Conservation (phyloP, 2,888 invertebrate genomes). For the Quadroppia sp. region DNA sequence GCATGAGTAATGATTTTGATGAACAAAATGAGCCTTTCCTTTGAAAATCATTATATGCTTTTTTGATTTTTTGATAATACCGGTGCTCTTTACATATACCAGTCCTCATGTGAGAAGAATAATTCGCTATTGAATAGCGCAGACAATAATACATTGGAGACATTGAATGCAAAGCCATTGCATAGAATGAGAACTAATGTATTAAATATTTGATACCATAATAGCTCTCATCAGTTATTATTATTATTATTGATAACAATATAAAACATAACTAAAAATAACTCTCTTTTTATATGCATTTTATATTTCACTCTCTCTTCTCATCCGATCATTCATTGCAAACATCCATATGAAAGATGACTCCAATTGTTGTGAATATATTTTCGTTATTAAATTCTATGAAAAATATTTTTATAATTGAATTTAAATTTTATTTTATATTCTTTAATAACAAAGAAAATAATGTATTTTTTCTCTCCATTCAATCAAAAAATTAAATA, state of each 20-base stretch:
- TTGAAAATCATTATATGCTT: neutral
- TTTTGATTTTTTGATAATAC: neutral
- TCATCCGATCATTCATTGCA: neutral
- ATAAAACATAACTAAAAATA: neutral
- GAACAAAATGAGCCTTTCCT: too few species aligned
- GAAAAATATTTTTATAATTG: neutral
- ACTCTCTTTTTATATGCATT: neutral
- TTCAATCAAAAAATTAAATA: neutral
- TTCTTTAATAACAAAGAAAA: neutral
- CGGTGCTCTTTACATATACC: neutral
- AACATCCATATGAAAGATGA: conserved; percentile 11
- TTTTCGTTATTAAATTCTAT: too few species aligned
- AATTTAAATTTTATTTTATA: neutral
- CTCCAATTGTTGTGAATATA: conserved; percentile 3
- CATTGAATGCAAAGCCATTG: neutral
- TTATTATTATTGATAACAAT: neutral
- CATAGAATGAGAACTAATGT: neutral
- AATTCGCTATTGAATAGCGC: too few species aligned
- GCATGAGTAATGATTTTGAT: neutral
- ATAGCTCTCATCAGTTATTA: conserved; percentile 30
- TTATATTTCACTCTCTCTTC: neutral
- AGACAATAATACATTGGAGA: too few species aligned
- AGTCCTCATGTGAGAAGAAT: too few species aligned
- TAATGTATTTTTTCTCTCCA: neutral
- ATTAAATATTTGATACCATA: conserved; percentile 26